Evolutionary conservation across 2,797 vertebrate species (phyloP).

Genomic region (Hipposideros larvatus): DNA sequence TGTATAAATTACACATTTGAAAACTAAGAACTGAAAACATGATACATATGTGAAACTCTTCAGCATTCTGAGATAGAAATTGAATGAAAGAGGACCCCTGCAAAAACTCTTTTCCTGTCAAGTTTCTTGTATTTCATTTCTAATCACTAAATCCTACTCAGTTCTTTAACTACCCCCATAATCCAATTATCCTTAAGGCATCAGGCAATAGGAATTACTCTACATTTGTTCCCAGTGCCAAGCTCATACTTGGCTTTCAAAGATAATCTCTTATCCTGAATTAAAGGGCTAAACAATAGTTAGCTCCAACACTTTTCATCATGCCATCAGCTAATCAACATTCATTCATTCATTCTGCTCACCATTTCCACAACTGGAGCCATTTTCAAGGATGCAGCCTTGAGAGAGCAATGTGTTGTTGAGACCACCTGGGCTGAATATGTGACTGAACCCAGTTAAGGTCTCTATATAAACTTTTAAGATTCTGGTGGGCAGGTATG

Average conservation of each 20-base stretch:
- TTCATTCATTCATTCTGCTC: background rate
- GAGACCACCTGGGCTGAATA: background rate
- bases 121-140: constrained; percentile 43
- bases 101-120: constrained; percentile 40
- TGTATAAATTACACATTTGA: constrained; percentile 68
- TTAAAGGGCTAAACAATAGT: background rate
- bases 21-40: constrained; percentile 62
- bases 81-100: constrained; percentile 61
- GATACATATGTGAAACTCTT: constrained; percentile 61
- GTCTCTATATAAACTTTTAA: background rate
- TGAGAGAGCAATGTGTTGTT: background rate
- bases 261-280: constrained; percentile 47
- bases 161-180: background rate
- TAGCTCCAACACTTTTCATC: background rate
- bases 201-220: background rate
- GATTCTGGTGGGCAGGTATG: background rate
- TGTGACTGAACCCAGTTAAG: background rate
- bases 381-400: background rate
- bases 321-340: background rate
- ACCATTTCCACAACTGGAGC: background rate
- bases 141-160: constrained; percentile 32
- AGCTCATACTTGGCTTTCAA: constrained; percentile 32
- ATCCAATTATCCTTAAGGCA: background rate
- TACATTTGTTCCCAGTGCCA: background rate
- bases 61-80: constrained; percentile 60